A percentile compares a stretch with the other conserved stretches of the same genome.
phyloP scores from a whole-genome alignment of 2,797 vertebrate genomes.

The Sylvilagus floridanus region DNA sequence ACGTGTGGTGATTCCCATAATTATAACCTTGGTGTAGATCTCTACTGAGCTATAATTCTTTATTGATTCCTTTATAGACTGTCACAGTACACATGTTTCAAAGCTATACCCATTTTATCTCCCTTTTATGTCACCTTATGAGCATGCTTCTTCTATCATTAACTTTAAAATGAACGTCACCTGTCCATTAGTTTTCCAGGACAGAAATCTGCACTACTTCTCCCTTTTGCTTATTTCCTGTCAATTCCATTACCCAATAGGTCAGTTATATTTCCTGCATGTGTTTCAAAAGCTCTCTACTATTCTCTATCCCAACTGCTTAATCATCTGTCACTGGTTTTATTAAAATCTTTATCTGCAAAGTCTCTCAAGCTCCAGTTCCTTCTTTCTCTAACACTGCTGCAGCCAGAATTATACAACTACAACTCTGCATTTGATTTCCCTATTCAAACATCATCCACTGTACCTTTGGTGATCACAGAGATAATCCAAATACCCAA shows the following conservation, averaged over 20 bases:
- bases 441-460: not conserved
- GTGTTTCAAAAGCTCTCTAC: not conserved
- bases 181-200: not conserved
- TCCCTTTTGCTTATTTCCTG: not conserved
- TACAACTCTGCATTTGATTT: not conserved
- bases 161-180: not conserved
- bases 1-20: not conserved
- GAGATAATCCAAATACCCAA: not conserved
- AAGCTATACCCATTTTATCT: not conserved
- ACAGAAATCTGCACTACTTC: not conserved
- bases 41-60: not conserved
- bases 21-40: not conserved
- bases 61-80: not conserved
- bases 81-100: not conserved
- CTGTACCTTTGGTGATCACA: accelerated
- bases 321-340: not conserved
- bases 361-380: not conserved
- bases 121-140: not conserved
- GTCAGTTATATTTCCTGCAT: not conserved
- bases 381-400: not conserved
- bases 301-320: not conserved
- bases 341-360: not conserved
- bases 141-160: not conserved
- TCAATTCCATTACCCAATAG: not conserved
- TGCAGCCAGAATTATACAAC: not conserved